Percentiles rank a stretch among this genome's conserved stretches.
Evolutionary conservation across 2,797 vertebrate species (phyloP).

Genomic region (Sebastes steindachneri): DNA sequence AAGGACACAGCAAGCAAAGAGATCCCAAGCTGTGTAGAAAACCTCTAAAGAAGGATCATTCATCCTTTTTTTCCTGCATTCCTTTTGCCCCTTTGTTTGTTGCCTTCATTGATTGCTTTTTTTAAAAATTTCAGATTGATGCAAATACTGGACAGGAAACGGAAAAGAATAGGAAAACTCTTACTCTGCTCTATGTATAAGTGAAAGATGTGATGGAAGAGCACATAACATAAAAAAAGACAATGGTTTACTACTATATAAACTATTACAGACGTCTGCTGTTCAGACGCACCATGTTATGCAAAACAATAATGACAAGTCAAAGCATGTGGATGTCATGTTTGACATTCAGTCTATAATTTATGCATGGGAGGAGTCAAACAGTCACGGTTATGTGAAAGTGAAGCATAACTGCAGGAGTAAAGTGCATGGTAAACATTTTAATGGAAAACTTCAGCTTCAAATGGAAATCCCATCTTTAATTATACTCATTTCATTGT

Average conservation of each 20-base stretch:
- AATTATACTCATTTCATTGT: neutral
- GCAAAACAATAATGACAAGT: neutral
- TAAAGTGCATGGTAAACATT: neutral
- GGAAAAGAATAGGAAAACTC: neutral
- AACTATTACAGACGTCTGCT: neutral
- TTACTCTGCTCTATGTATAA: neutral
- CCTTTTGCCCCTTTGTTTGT: neutral
- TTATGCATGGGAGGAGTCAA: neutral
- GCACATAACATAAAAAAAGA: neutral
- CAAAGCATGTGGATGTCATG: neutral
- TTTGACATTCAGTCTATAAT: neutral
- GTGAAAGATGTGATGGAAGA: neutral
- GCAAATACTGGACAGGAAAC: neutral
- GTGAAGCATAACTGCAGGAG: neutral
- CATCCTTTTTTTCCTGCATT: neutral
- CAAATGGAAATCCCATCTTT: neutral
- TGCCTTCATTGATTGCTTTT: neutral
- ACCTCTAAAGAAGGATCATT: neutral
- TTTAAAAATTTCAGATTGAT: neutral
- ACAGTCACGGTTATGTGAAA: neutral
- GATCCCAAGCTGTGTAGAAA: neutral
- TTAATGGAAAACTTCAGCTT: neutral
- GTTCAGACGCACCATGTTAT: neutral
- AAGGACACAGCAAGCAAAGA: slow-evolving; percentile 54
- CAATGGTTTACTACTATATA: neutral